phyloP scores from a whole-genome alignment of 2,888 invertebrate genomes.

The Bombylius major region DNA sequence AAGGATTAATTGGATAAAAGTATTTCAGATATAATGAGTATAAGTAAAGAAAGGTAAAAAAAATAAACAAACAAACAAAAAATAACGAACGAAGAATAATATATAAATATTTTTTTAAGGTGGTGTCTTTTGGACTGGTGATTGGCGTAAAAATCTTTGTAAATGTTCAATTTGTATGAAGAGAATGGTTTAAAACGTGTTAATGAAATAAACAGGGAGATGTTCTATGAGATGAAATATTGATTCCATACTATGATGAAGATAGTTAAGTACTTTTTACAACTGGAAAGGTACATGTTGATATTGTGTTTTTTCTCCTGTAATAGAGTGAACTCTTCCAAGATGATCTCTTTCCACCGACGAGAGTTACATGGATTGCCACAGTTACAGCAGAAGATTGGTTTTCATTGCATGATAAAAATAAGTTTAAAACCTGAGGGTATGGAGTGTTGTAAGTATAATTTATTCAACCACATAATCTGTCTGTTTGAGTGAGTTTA shows the following conservation, averaged over 20 bases:
- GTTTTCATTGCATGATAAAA: conserved; percentile 55
- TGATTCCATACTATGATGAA: conserved; percentile 87
- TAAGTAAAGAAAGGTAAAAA: conserved; percentile 19
- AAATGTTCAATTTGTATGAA: conserved; percentile 56
- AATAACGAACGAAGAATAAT: too few relatives aligned
- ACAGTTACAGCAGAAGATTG: conserved; percentile 63
- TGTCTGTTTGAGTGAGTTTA: too few relatives aligned
- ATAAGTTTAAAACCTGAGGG: conserved; percentile 73
- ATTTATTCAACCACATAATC: background rate
- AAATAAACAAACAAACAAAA: background rate
- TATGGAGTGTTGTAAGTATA: conserved; percentile 66
- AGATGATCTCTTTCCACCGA: conserved; percentile 93
- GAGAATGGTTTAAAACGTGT: conserved; percentile 53
- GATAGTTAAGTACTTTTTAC: conserved; percentile 88
- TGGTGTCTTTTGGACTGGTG: conserved; percentile 63
- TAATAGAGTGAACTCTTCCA: conserved; percentile 84
- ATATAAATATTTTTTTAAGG: conserved; percentile 35
- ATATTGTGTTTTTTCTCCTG: conserved; percentile 5
- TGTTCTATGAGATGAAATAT: too few relatives aligned
- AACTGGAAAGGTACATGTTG: conserved; percentile 63
- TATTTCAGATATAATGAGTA: conserved; percentile 28
- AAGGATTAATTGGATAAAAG: conserved; percentile 25
- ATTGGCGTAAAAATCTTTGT: conserved; percentile 67
- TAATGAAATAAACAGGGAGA: conserved; percentile 22
- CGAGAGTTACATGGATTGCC: conserved; percentile 75